These are phyloP conservation scores for Anableps anableps DNA, from an alignment of 2,797 vertebrate genomes.

Conservation along the genomic window DNA sequence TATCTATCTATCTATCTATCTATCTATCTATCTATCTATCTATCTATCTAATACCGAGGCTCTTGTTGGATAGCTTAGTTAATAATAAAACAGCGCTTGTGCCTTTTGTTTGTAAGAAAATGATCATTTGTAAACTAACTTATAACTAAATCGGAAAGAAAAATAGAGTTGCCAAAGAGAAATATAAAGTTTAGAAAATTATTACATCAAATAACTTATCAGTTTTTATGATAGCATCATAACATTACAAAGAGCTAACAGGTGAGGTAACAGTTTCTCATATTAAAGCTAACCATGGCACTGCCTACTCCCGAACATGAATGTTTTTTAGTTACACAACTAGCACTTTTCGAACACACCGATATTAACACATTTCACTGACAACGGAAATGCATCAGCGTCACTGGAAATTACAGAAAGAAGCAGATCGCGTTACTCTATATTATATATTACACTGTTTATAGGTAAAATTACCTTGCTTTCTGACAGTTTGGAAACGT, in stretches of 20 bases:
- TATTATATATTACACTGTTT: not conserved
- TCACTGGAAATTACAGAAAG: not conserved
- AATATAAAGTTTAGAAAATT: not conserved
- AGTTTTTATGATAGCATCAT: not conserved
- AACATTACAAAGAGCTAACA: slow-evolving; percentile 6
- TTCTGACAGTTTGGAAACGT: not conserved
- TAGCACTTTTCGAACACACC: not conserved
- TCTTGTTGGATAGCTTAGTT: not conserved
- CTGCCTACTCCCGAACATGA: not conserved
- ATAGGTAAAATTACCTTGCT: slow-evolving; percentile 4
- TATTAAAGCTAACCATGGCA: not conserved
- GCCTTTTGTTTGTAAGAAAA: not conserved
- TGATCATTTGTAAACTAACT: not conserved
- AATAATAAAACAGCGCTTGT: not conserved
- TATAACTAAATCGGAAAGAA: not conserved
- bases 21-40: not conserved
- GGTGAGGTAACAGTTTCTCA: not conserved
- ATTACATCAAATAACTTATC: not conserved
- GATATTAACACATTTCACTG: not conserved
- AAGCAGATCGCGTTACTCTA: accelerated
- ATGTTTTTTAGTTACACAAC: not conserved
- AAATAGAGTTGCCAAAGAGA: not conserved
- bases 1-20: not conserved
- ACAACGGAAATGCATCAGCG: not conserved
- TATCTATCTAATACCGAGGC: not conserved